A percentile compares a stretch with the other conserved stretches of the same genome.
These are phyloP conservation scores for Australoheros scitulus DNA, from an alignment of 2,113 vertebrate species.

Conservation along the genomic window DNA sequence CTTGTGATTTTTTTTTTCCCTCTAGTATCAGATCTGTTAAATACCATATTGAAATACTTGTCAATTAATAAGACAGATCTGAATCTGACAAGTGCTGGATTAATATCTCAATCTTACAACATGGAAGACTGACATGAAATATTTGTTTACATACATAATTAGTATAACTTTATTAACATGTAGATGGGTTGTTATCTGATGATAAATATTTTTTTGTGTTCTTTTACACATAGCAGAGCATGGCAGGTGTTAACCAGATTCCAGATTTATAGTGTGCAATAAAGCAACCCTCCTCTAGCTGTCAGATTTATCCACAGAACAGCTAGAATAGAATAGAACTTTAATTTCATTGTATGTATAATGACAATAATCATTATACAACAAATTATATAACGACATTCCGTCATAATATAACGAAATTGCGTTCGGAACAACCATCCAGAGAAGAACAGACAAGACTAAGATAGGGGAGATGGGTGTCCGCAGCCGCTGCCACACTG, in stretches of 20 bases:
- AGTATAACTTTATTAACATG: neutral
- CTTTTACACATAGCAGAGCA: neutral
- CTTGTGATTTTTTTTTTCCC: neutral
- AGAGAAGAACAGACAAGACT: too few species aligned
- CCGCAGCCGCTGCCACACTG: too few species aligned
- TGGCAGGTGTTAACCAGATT: neutral
- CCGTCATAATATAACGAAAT: too few species aligned
- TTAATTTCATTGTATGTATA: too few species aligned
- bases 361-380: too few species aligned
- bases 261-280: neutral
- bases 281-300: neutral
- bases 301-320: neutral
- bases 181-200: rapidly evolving
- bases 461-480: too few species aligned
- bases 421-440: too few species aligned
- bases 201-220: neutral
- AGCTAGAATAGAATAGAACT: too few species aligned
- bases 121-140: neutral
- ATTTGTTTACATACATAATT: neutral
- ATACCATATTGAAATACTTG: neutral
- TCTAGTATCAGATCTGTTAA: neutral
- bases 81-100: neutral
- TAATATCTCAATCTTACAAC: neutral
- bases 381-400: too few species aligned
- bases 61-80: too few species aligned